phyloP scores from a whole-genome alignment of 2,797 vertebrate species.

The Coregonus sp. region DNA sequence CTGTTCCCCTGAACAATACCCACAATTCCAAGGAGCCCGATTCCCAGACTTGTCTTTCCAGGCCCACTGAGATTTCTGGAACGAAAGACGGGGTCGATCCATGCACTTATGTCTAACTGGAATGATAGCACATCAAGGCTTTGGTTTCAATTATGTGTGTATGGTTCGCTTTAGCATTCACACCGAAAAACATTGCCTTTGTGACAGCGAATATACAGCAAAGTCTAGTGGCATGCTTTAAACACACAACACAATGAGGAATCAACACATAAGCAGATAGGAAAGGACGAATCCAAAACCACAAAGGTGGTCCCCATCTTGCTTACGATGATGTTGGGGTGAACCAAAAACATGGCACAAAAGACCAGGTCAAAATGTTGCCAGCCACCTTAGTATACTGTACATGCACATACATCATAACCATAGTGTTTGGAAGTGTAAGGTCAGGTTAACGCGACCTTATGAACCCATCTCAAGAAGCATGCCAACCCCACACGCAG shows the following conservation, averaged over 20 bases:
- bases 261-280: neutral
- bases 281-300: neutral
- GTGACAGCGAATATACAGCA: neutral
- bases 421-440: too few species aligned
- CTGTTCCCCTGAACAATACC: slow-evolving; percentile 33
- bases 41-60: slow-evolving; percentile 33
- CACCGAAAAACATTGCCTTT: neutral
- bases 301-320: neutral
- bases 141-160: neutral
- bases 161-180: neutral
- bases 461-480: too few species aligned
- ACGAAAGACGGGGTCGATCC: neutral
- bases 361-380: neutral
- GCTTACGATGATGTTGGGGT: neutral
- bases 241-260: neutral
- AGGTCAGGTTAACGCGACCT: too few species aligned
- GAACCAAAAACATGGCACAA: too few species aligned
- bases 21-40: slow-evolving; percentile 9
- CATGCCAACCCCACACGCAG: too few species aligned
- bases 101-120: slow-evolving; percentile 16
- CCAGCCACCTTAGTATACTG: neutral
- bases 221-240: neutral
- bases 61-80: slow-evolving; percentile 8
- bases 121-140: slow-evolving; percentile 4
- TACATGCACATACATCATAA: too few species aligned